Percentiles rank a stretch among this genome's conserved stretches.
Conservation (phyloP, 2,113 vertebrate species). For the Tricholaema leucomelas region DNA sequence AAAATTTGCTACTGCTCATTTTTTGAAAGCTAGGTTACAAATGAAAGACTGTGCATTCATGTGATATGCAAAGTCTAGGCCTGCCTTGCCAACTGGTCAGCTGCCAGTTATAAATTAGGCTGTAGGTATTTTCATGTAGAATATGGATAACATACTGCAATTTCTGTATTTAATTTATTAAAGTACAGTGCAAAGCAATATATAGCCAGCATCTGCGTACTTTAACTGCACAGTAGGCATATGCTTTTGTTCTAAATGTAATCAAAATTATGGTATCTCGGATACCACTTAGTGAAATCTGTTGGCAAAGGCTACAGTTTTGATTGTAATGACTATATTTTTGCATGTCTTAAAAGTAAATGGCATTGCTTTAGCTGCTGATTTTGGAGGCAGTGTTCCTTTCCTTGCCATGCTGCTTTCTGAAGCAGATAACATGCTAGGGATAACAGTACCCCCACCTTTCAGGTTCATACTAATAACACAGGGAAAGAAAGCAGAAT, state of each 20-base stretch:
- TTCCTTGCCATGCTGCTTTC: neutral
- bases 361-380: neutral
- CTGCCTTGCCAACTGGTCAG: conserved; percentile 57
- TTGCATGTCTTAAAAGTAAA: neutral
- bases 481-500: neutral
- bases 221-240: conserved; percentile 49
- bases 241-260: conserved; percentile 65
- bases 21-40: conserved; percentile 6
- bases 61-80: conserved; percentile 1
- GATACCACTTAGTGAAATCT: conserved; percentile 60
- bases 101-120: conserved; percentile 52
- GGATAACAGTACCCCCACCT: neutral
- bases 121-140: conserved; percentile 47
- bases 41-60: neutral
- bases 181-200: conserved; percentile 33
- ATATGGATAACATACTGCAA: conserved; percentile 54
- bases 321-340: conserved; percentile 46
- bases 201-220: conserved; percentile 31
- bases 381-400: neutral
- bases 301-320: conserved; percentile 32
- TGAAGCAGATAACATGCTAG: neutral
- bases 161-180: conserved; percentile 56
- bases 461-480: neutral
- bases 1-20: conserved; percentile 40
- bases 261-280: conserved; percentile 55